These are phyloP conservation scores for Agelas oroides DNA, from an alignment of 37 sponge, comb jelly and placozoan genomes.

Conservation along the genomic window DNA sequence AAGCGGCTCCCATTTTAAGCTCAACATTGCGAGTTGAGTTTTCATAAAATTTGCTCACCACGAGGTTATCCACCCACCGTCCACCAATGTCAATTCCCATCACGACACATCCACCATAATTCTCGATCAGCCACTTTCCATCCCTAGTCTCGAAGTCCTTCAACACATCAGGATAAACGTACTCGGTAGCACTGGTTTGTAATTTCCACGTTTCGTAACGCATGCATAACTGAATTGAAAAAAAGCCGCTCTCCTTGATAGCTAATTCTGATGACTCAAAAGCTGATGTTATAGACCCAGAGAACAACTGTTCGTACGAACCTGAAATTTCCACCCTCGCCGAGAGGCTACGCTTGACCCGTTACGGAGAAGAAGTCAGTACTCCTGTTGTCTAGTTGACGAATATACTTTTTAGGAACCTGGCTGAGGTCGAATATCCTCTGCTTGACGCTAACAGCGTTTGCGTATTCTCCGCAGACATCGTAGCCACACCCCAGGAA, in stretches of 20 bases:
- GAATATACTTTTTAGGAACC: neutral
- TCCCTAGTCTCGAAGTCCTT: conserved; percentile 1
- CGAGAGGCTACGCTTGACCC: neutral
- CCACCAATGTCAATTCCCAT: conserved; percentile 13
- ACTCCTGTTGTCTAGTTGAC: neutral
- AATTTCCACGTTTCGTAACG: neutral
- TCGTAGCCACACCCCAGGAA: too few relatives aligned
- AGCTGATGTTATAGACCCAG: neutral
- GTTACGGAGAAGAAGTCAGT: neutral
- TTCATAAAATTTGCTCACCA: neutral
- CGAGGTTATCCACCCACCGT: neutral
- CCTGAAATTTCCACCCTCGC: neutral
- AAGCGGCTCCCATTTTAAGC: neutral
- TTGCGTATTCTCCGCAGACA: neutral
- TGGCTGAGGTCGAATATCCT: neutral
- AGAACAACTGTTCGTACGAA: neutral
- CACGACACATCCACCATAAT: conserved; percentile 1
- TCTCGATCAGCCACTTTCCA: conserved; percentile 11
- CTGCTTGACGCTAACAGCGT: neutral
- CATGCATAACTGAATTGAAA: conserved; percentile 1
- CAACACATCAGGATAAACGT: neutral
- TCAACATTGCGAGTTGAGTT: neutral
- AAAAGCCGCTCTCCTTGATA: neutral
- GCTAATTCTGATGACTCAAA: neutral
- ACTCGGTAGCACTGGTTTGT: neutral